Evolutionary conservation across 1,140 invertebrate species (phyloP).

Genomic region (Micrasema longulum): DNA sequence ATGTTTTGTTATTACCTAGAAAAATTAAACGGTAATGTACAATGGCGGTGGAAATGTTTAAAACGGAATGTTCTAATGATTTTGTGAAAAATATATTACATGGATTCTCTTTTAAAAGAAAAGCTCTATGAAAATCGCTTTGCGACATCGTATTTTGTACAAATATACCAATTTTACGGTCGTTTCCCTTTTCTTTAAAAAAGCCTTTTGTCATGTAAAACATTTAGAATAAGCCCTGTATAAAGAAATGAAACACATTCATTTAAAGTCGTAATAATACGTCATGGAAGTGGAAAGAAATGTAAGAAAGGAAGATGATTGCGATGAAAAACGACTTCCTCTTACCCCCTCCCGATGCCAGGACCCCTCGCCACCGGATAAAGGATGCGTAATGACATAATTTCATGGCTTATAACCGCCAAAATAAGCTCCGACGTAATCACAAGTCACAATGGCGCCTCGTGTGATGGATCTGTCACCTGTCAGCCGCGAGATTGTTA

Average conservation of each 20-base stretch:
- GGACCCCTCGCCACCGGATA: slow-evolving; percentile 11
- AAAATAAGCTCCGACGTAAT: slow-evolving; percentile 46
- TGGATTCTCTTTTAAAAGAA: too few species aligned
- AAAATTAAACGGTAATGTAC: too few species aligned
- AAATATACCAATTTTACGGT: too few species aligned
- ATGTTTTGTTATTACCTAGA: too few species aligned
- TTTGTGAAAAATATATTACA: too few species aligned
- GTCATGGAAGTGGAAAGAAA: slow-evolving; percentile 27
- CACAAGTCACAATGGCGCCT: slow-evolving; percentile 43
- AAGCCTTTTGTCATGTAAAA: slow-evolving; percentile 5
- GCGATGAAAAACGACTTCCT: slow-evolving; percentile 35
- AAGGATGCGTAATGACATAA: slow-evolving; percentile 49
- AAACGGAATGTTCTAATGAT: too few species aligned
- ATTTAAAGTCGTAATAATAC: slow-evolving; percentile 35
- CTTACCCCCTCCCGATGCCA: slow-evolving; percentile 5
- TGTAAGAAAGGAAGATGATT: slow-evolving; percentile 30
- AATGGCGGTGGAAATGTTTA: too few species aligned
- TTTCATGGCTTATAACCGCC: slow-evolving; percentile 49
- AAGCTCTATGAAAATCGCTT: too few species aligned
- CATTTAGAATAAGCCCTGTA: slow-evolving; percentile 4
- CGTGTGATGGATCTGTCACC: slow-evolving; percentile 40
- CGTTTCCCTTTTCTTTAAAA: not conserved
- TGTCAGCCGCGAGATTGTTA: slow-evolving; percentile 31
- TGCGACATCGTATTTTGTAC: too few species aligned
- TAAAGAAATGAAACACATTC: slow-evolving; percentile 36